Percentiles rank a stretch among this genome's conserved stretches.
Conservation (phyloP, 2,797 vertebrate genomes). For the Myotis myotis region DNA sequence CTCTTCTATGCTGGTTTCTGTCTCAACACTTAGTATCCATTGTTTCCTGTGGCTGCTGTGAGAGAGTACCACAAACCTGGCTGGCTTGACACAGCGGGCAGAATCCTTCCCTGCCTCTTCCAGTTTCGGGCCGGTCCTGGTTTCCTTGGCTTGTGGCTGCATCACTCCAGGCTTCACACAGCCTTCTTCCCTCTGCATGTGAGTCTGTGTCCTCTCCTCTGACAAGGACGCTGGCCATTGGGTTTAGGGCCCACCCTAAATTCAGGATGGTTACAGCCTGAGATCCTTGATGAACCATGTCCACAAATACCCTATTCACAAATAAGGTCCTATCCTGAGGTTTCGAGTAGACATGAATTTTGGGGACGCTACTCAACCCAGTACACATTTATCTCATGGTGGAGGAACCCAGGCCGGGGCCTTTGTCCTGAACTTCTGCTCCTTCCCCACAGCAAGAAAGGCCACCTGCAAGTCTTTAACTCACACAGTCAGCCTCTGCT, state of each 20-base stretch:
- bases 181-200: neutral
- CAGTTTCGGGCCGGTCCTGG: neutral
- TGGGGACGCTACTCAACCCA: neutral
- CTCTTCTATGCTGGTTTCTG: neutral
- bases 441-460: neutral
- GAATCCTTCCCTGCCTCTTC: neutral
- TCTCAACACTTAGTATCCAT: neutral
- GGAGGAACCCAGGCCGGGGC: neutral
- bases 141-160: neutral
- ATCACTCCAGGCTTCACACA: fast-evolving
- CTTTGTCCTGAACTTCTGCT: neutral
- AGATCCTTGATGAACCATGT: neutral
- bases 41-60: neutral
- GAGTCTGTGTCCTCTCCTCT: neutral
- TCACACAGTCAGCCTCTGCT: neutral
- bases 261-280: neutral
- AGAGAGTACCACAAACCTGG: neutral
- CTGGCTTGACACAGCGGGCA: neutral
- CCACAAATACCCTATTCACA: neutral
- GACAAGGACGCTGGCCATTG: neutral
- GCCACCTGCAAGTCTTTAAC: neutral
- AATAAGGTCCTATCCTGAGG: neutral
- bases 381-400: neutral
- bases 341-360: neutral
- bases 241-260: neutral